A percentile compares a stretch with the other conserved stretches of the same genome.
These are phyloP conservation scores for Ictalurus punctatus DNA, from an alignment of 2,113 vertebrate species.

Conservation along the genomic window DNA sequence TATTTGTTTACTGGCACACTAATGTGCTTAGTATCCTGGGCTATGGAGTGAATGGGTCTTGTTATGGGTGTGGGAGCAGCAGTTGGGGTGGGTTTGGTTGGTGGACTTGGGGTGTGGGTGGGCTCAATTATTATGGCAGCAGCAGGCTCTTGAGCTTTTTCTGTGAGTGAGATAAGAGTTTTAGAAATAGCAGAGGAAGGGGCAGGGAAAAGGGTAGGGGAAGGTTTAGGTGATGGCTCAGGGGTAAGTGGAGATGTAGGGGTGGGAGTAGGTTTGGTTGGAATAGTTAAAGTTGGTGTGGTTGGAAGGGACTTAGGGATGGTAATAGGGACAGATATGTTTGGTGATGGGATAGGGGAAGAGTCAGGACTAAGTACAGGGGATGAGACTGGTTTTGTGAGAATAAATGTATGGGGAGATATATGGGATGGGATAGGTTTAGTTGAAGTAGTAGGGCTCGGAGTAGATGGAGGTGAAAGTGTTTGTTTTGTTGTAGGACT, in stretches of 20 bases:
- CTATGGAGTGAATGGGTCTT: conserved; percentile 2
- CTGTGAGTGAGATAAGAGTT: conserved; percentile 37
- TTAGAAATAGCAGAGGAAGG: background rate
- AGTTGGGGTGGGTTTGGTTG: conserved; percentile 1
- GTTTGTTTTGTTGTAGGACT: conserved; percentile 53
- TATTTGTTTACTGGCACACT: conserved; percentile 41
- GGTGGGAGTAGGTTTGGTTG: conserved; percentile 20
- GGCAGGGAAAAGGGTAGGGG: background rate
- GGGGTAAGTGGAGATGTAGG: conserved; percentile 22
- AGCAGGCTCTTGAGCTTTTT: conserved; percentile 41
- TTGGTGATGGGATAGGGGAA: conserved; percentile 43
- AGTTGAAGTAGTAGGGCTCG: conserved; percentile 43
- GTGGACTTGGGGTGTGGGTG: background rate
- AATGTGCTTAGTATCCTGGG: conserved; percentile 42
- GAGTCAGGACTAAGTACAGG: conserved; percentile 29
- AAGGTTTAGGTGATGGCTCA: conserved; percentile 18
- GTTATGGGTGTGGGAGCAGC: conserved; percentile 25
- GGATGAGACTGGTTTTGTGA: background rate
- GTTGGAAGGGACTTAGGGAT: conserved; percentile 49
- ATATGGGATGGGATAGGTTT: conserved; percentile 28
- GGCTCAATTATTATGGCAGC: conserved; percentile 38
- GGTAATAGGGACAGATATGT: conserved; percentile 16
- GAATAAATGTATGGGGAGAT: background rate
- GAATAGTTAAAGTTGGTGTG: conserved; percentile 42
- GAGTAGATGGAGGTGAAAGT: conserved; percentile 28